Conservation (phyloP, 2,797 vertebrate species). For the Pagetopsis macropterus region DNA sequence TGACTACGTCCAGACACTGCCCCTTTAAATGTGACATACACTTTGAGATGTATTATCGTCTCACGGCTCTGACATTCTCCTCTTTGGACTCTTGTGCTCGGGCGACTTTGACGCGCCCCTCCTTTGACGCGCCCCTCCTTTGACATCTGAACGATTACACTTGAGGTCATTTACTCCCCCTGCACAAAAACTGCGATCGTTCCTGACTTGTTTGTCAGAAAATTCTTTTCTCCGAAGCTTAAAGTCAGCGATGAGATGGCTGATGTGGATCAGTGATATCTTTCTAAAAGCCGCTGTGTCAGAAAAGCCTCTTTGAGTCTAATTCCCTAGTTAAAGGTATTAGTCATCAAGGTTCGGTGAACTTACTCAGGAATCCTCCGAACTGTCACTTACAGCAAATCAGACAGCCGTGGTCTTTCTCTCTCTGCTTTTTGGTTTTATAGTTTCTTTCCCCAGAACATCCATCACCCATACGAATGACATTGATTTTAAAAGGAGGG, state of each 20-base stretch:
- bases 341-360: conserved; percentile 73
- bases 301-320: conserved; percentile 76
- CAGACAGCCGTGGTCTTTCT: conserved; percentile 58
- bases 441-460: neutral
- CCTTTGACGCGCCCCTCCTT: conserved; percentile 27
- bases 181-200: conserved; percentile 29
- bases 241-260: conserved; percentile 62
- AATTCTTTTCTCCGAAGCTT: conserved; percentile 50
- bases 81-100: conserved; percentile 18
- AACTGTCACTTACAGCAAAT: conserved; percentile 68
- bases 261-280: conserved; percentile 74
- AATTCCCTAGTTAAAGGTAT: conserved; percentile 78
- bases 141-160: conserved; percentile 63
- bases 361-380: conserved; percentile 61
- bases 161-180: conserved; percentile 43
- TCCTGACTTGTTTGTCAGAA: conserved; percentile 64
- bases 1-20: conserved; percentile 63
- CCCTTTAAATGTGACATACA: conserved; percentile 68
- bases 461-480: conserved; percentile 48
- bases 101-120: conserved; percentile 18
- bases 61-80: conserved; percentile 41
- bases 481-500: conserved; percentile 37
- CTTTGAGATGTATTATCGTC: conserved; percentile 53
- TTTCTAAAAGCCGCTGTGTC: conserved; percentile 56
- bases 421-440: conserved; percentile 15